Evolutionary conservation across 2,797 vertebrate genomes (phyloP).

Genomic region (Sparidentex hasta): DNA sequence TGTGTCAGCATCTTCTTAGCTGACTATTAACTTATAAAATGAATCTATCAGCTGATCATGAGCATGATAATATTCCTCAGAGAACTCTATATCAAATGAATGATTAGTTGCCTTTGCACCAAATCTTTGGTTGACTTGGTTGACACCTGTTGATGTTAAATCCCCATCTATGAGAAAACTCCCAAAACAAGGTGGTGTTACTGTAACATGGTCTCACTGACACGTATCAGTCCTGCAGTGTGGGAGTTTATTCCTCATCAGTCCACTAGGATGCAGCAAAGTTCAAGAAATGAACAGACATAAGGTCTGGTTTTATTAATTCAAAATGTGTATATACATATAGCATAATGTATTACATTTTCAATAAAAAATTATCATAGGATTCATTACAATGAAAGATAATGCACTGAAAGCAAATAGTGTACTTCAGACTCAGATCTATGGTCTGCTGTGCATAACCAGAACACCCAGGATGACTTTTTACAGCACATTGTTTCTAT

Average conservation of each 20-base stretch:
- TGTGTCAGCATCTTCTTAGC: too few relatives aligned
- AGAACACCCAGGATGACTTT: not conserved
- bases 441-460: not conserved
- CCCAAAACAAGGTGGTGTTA: not conserved
- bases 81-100: too few relatives aligned
- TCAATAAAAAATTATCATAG: not conserved
- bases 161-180: not conserved
- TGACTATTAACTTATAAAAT: too few relatives aligned
- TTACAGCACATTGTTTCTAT: not conserved
- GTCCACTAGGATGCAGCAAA: slow-evolving; percentile 67
- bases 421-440: not conserved
- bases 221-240: not conserved
- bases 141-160: not conserved
- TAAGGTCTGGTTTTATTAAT: accelerated
- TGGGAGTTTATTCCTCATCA: slow-evolving; percentile 3
- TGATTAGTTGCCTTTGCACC: too few relatives aligned
- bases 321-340: not conserved
- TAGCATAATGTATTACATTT: not conserved
- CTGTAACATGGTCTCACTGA: not conserved
- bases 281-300: slow-evolving; percentile 9
- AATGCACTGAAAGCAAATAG: not conserved
- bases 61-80: too few relatives aligned
- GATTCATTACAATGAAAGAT: not conserved
- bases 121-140: too few relatives aligned
- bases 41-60: too few relatives aligned